Conservation (phyloP, 2,113 vertebrate genomes). For the Protobothrops flavoviridis region DNA sequence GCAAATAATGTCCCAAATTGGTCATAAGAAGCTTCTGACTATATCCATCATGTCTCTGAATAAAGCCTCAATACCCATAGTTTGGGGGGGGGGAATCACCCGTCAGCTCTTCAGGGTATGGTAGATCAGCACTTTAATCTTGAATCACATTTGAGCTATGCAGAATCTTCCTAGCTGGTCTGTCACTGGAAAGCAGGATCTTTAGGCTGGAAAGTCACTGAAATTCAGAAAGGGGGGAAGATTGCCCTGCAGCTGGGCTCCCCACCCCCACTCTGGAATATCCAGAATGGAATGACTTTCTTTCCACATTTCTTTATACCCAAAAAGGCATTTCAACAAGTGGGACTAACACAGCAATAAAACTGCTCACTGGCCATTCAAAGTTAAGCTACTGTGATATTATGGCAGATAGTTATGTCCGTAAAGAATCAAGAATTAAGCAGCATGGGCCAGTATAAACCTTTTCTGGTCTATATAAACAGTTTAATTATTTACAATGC, state of each 20-base stretch:
- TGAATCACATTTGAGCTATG: background rate
- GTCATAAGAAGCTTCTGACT: background rate
- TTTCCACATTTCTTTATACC: background rate
- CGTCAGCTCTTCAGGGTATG: background rate
- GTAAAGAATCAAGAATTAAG: background rate
- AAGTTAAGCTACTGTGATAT: background rate
- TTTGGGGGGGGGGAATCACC: too few species aligned
- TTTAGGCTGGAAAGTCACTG: background rate
- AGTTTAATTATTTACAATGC: background rate
- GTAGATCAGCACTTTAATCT: background rate
- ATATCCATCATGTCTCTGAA: background rate
- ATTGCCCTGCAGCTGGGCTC: background rate
- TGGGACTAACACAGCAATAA: background rate
- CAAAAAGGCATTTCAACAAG: background rate
- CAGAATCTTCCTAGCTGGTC: background rate
- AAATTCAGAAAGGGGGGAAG: background rate
- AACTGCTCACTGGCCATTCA: background rate
- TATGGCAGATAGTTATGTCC: background rate
- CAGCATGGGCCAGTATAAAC: background rate
- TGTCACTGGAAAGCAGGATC: background rate
- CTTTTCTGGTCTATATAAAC: background rate
- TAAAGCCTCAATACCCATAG: background rate
- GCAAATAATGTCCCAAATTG: background rate
- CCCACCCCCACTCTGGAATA: rapidly evolving
- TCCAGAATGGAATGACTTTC: background rate